A percentile compares a stretch with the other conserved stretches of the same genome.
Conservation (phyloP, 1,140 invertebrate genomes). For the Drosophila sp. region DNA sequence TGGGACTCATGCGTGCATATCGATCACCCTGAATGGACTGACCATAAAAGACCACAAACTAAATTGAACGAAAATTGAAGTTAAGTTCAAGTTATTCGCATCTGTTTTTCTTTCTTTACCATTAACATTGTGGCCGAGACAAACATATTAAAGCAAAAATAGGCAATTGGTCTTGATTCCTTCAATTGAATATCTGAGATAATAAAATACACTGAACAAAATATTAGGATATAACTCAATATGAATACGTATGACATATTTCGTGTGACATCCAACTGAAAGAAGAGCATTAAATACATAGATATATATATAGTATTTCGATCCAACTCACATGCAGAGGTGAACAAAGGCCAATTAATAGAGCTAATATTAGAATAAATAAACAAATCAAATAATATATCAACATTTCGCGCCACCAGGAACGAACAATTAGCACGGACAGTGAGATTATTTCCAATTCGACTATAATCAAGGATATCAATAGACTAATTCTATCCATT, state of each 20-base stretch:
- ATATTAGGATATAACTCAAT: constrained; percentile 41
- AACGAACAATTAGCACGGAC: constrained; percentile 17
- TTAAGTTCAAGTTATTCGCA: background rate
- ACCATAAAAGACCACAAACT: constrained; percentile 62
- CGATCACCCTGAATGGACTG: constrained; percentile 61
- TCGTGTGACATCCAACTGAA: constrained; percentile 58
- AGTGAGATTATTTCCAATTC: constrained; percentile 43
- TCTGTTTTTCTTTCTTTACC: constrained; percentile 23
- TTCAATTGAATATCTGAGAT: background rate
- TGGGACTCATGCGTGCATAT: constrained; percentile 51
- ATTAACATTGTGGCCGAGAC: constrained; percentile 29
- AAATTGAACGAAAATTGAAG: background rate
- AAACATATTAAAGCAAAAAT: constrained; percentile 18
- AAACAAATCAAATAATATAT: constrained; percentile 22
- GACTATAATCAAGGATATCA: constrained; percentile 36
- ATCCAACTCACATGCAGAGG: constrained; percentile 44
- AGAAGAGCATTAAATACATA: background rate
- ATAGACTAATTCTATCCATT: too few relatives aligned
- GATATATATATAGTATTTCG: background rate
- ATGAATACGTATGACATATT: constrained; percentile 54
- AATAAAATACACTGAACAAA: constrained; percentile 39
- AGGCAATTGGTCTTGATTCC: background rate
- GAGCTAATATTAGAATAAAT: background rate
- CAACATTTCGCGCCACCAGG: constrained; percentile 17
- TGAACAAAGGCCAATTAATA: constrained; percentile 23